phyloP scores from a whole-genome alignment of 2,888 invertebrate genomes.

The Biston stratarius region DNA sequence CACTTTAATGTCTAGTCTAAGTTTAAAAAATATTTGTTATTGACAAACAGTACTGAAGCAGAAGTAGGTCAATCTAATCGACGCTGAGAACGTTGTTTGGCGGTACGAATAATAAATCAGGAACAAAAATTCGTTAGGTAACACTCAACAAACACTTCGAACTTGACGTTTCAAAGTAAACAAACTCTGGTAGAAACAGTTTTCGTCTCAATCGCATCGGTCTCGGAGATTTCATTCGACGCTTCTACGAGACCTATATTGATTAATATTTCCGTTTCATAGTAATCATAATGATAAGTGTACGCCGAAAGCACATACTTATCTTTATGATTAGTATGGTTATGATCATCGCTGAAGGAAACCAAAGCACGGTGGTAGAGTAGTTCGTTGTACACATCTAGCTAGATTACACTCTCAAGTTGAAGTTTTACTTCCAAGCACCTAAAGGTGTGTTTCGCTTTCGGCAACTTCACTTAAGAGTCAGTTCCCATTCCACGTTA shows the following conservation, averaged over 20 bases:
- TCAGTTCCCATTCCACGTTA: too few relatives aligned
- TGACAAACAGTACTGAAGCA: not conserved
- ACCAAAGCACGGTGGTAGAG: too few relatives aligned
- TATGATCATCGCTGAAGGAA: too few relatives aligned
- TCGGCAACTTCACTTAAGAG: too few relatives aligned
- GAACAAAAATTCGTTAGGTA: constrained; percentile 8
- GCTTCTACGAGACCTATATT: not conserved
- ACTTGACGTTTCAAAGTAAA: not conserved
- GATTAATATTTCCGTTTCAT: not conserved
- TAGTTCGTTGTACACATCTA: too few relatives aligned
- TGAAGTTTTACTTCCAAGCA: too few relatives aligned
- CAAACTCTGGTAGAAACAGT: not conserved
- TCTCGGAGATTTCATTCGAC: not conserved
- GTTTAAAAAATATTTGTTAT: constrained; percentile 13
- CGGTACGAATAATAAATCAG: constrained; percentile 1
- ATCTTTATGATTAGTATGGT: too few relatives aligned
- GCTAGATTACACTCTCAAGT: too few relatives aligned
- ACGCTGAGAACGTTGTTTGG: constrained; percentile 3
- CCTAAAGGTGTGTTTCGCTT: too few relatives aligned
- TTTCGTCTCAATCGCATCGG: not conserved
- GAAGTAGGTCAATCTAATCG: constrained; percentile 5
- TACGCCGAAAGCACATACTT: too few relatives aligned
- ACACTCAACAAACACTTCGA: constrained; percentile 1
- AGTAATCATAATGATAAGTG: too few relatives aligned
- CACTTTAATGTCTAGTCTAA: not conserved